A percentile compares a stretch with the other conserved stretches of the same genome.
phyloP scores from a whole-genome alignment of 2,888 invertebrate genomes.

The Xestoiulus laeticollis region DNA sequence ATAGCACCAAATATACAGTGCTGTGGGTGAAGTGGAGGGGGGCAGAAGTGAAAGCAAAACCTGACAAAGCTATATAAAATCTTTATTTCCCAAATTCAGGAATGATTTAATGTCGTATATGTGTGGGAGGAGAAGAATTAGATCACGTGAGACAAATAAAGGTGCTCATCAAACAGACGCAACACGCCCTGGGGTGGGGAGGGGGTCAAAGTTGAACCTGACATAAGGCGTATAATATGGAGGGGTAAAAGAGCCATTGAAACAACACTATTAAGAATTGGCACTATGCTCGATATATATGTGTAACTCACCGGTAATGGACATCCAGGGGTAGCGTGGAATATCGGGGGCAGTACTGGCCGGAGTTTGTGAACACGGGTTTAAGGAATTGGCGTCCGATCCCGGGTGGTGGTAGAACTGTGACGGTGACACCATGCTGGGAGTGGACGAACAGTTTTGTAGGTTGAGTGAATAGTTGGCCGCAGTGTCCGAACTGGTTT shows the following conservation, averaged over 20 bases:
- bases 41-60: not conserved
- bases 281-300: too few species aligned
- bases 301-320: conserved; percentile 85
- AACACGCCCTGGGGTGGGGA: not conserved
- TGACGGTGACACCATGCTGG: conserved; percentile 78
- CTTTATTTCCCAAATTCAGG: not conserved
- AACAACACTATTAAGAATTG: too few species aligned
- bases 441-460: conserved; percentile 64
- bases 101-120: not conserved
- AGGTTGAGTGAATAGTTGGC: conserved; percentile 59
- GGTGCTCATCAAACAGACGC: not conserved
- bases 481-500: conserved; percentile 57
- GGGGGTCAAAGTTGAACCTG: not conserved
- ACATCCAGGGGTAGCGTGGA: conserved; percentile 96
- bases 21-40: not conserved
- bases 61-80: not conserved
- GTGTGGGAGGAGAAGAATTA: not conserved
- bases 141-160: not conserved
- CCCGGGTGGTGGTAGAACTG: conserved; percentile 83
- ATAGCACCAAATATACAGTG: too few species aligned
- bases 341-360: conserved; percentile 76
- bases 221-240: too few species aligned
- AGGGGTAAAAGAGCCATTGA: too few species aligned
- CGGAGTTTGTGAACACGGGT: conserved; percentile 76
- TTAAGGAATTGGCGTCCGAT: conserved; percentile 79